Percentiles rank a stretch among this genome's conserved stretches.
Conservation (phyloP, 2,113 vertebrate species). For the Pelmatolapia mariae region DNA sequence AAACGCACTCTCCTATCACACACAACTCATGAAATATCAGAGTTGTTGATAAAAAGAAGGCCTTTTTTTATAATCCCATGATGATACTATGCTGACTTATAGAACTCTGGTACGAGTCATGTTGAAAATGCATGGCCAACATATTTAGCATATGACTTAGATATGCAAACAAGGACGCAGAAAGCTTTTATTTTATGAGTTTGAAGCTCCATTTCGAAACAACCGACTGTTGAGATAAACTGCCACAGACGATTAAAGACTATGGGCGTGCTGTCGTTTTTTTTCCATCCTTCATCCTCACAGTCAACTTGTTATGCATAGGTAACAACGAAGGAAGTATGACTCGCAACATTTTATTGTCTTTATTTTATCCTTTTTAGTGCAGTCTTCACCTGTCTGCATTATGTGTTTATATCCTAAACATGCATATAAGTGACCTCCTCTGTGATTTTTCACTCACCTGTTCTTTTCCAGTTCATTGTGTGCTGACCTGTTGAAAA, state of each 20-base stretch:
- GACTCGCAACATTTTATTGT: neutral
- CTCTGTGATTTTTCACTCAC: slow-evolving; percentile 68
- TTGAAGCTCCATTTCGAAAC: slow-evolving; percentile 13
- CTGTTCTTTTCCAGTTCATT: slow-evolving; percentile 96
- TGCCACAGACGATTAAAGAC: neutral
- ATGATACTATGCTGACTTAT: neutral
- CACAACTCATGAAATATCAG: neutral
- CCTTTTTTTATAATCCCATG: neutral
- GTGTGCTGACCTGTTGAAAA: slow-evolving; percentile 84
- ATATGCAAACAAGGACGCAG: slow-evolving; percentile 28
- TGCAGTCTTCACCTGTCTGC: neutral
- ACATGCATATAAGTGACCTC: neutral
- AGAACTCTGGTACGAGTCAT: neutral
- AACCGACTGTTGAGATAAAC: neutral
- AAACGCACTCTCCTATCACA: neutral
- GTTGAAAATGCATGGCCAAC: neutral
- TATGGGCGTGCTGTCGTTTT: neutral
- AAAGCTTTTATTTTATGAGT: neutral
- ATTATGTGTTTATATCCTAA: neutral
- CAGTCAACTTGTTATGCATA: neutral
- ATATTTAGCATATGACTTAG: neutral
- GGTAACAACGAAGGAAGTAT: neutral
- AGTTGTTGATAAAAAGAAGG: neutral
- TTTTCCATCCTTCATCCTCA: neutral
- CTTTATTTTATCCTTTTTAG: neutral